These are phyloP conservation scores for Thera britannica DNA, from an alignment of 2,888 invertebrate genomes.

Conservation along the genomic window DNA sequence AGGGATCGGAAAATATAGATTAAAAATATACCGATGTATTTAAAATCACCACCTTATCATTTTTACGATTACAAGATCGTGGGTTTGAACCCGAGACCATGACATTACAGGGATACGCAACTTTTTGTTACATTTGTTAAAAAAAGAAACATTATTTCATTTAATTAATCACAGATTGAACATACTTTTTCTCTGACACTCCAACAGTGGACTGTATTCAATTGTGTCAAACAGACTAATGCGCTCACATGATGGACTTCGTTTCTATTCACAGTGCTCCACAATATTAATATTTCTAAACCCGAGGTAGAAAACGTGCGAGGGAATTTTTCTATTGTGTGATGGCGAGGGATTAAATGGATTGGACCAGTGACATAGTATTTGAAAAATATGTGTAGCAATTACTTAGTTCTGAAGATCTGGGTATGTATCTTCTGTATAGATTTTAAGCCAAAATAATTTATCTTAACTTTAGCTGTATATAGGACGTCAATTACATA, in stretches of 20 bases:
- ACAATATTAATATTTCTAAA: slow-evolving; percentile 30
- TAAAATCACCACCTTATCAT: too few species aligned
- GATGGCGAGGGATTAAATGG: slow-evolving; percentile 8
- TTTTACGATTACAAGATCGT: too few species aligned
- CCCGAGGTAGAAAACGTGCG: slow-evolving; percentile 11
- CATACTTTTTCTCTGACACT: slow-evolving; percentile 21
- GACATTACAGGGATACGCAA: too few species aligned
- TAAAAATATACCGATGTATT: too few species aligned
- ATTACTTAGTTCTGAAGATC: background rate
- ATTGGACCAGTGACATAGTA: background rate
- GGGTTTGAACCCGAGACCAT: background rate
- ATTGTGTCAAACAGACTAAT: slow-evolving; percentile 22
- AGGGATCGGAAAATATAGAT: too few species aligned
- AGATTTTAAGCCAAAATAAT: too few species aligned
- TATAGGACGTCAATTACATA: too few species aligned
- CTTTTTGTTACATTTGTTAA: too few species aligned
- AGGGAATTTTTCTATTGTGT: slow-evolving; percentile 19
- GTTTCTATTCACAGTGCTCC: slow-evolving; percentile 12
- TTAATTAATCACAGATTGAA: background rate
- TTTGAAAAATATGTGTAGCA: background rate
- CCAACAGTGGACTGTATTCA: slow-evolving; percentile 9
- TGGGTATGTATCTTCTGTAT: background rate
- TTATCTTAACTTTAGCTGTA: too few species aligned
- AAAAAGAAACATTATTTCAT: background rate
- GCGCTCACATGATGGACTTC: slow-evolving; percentile 15